Conservation (phyloP, 2,888 invertebrate species). For the Bimastos eiseni region DNA sequence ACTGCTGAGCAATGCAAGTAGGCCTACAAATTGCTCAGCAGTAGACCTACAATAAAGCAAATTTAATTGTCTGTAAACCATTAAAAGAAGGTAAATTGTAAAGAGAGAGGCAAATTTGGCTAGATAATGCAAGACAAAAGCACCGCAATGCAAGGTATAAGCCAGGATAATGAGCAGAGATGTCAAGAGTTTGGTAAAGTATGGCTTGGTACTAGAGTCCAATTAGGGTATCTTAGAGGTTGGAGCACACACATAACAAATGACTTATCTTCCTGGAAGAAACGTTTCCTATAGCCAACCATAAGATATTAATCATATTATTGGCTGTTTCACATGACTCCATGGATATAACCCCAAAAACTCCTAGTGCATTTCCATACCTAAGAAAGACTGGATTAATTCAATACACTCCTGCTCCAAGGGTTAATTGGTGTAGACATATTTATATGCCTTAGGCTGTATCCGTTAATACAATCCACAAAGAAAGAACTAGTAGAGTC, state of each 20-base stretch:
- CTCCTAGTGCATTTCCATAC: neutral
- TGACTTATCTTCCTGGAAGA: neutral
- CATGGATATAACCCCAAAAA: neutral
- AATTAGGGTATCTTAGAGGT: neutral
- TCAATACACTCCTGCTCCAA: neutral
- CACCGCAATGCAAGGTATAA: neutral
- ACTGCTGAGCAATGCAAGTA: neutral
- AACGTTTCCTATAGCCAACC: neutral
- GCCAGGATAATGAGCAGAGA: neutral
- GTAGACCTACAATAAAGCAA: neutral
- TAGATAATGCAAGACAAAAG: neutral
- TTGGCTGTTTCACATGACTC: neutral
- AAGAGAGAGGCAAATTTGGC: neutral
- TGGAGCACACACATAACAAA: neutral
- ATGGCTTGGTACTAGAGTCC: too few relatives aligned
- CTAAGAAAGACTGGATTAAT: neutral
- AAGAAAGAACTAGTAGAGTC: neutral
- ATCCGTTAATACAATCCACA: neutral
- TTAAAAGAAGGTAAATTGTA: neutral
- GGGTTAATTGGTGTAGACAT: neutral
- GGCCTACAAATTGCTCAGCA: too few relatives aligned
- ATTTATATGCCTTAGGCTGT: neutral
- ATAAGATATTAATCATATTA: too few relatives aligned
- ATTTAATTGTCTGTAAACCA: too few relatives aligned
- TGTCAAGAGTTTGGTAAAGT: too few relatives aligned